Base-by-base conservation (phyloP, 1,140 invertebrate species). In the Anagrus nilaparvatae region DNA sequence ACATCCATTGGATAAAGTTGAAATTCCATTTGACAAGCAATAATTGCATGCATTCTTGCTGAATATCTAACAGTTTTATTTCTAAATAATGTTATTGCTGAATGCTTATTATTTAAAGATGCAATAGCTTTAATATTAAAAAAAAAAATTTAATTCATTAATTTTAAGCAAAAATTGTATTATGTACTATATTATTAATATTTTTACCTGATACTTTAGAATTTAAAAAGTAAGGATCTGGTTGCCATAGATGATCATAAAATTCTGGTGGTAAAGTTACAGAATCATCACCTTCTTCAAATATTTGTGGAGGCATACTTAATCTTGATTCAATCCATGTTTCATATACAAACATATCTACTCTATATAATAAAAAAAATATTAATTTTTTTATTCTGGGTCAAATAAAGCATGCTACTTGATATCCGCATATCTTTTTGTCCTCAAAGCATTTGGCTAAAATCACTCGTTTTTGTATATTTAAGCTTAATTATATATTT, bases 1-100 rank as follows among this genome's bases (percentile, higher is more conserved):
- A 83, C 81, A 56, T 88, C 84, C 80, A 87, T 84, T 9, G 85
- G 85, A 55, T 87, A 87, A 17, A 83, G 72, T 54, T 83, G 79
- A 56, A 87, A 85, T 60, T 86, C 82, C 84, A 88, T 87, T 62
- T 86, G 84, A 60, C 84, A 88, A 38, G 82, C 83, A 32, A 87
- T 80, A 38, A 85, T 86, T 0, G 82, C 84, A 55, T 86, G 82
- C 78, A 87, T 82, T 40, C 84, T 63, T 0, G 82, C 82, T 7
- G 81, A 74, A 60, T 86, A 87, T 43, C 74, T 66, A 10, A 87
- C 78, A 0, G 82, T 87, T 63, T 84, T 83, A 51, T 87, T 87
- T 49, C 75, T 73, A 49, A 77, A 86, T 14, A 87, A 59, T 6
- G 81, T 84, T 14, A 86, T 80, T 17, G 81, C 82, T 6, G 82